These are phyloP conservation scores for Pterocles orientalis DNA, from an alignment of 2,113 vertebrate species.

Conservation along the genomic window DNA sequence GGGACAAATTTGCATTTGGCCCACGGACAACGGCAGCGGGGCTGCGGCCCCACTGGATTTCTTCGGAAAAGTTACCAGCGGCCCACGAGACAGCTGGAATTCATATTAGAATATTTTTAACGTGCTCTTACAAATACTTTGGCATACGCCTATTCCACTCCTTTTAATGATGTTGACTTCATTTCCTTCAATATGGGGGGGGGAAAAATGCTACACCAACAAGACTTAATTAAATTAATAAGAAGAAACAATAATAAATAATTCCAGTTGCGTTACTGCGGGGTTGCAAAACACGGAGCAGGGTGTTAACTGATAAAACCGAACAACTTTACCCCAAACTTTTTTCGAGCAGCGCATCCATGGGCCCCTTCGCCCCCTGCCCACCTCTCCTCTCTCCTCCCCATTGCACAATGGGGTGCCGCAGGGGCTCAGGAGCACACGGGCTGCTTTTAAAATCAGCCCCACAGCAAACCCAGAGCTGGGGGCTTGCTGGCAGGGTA, in stretches of 20 bases:
- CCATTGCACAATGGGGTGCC: accelerated
- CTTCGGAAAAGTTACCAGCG: neutral
- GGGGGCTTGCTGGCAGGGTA: neutral
- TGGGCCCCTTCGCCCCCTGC: accelerated
- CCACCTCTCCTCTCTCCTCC: neutral
- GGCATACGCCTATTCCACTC: conserved; percentile 46
- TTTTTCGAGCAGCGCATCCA: accelerated
- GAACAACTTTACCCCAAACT: too few species aligned
- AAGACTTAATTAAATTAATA: conserved; percentile 35
- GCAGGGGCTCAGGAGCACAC: neutral
- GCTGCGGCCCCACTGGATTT: neutral
- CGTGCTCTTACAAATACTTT: conserved; percentile 56
- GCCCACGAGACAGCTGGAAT: conserved; percentile 38
- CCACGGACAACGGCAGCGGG: accelerated
- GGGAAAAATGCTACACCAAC: neutral
- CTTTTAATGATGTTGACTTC: conserved; percentile 61
- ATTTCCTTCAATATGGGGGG: neutral
- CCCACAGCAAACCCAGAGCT: neutral
- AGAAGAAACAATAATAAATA: conserved; percentile 29
- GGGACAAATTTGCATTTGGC: neutral
- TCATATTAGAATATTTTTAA: conserved; percentile 59
- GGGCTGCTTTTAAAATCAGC: neutral
- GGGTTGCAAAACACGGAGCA: neutral
- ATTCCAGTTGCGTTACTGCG: neutral
- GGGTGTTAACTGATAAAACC: neutral